phyloP scores from a whole-genome alignment of 2,113 vertebrate species.

The Barnardius zonarius region DNA sequence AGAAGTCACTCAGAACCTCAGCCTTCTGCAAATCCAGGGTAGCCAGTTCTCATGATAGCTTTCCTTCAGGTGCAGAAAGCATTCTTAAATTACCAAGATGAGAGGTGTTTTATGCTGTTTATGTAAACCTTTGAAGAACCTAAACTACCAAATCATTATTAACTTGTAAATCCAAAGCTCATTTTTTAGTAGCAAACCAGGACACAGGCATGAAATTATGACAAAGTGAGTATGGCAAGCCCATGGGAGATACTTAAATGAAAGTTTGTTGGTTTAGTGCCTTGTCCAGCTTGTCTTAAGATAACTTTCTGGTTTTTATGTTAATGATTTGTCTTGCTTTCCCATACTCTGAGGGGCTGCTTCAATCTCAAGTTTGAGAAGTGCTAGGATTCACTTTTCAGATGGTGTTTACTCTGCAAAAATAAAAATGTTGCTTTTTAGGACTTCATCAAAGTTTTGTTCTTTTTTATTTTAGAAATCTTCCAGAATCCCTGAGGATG shows the following conservation, averaged over 20 bases:
- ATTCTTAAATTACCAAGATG: neutral
- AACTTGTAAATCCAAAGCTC: neutral
- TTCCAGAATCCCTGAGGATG: slow-evolving; percentile 84
- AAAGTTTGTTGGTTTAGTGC: neutral
- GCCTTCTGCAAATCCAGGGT: no score
- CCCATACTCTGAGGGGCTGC: neutral
- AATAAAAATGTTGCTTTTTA: neutral
- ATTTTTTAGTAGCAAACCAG: neutral
- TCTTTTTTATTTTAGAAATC: slow-evolving; percentile 79
- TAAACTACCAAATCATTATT: neutral
- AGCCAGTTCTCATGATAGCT: no score
- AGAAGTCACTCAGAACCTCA: no score
- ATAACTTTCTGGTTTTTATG: neutral
- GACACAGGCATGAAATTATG: neutral
- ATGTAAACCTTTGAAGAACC: neutral
- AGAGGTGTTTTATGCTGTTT: neutral
- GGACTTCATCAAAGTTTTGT: slow-evolving; percentile 12
- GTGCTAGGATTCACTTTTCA: neutral
- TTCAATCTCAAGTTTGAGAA: neutral
- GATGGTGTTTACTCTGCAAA: neutral
- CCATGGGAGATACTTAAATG: neutral
- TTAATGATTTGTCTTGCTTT: neutral
- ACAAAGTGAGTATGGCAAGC: neutral
- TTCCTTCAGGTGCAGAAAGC: neutral
- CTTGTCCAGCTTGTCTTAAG: neutral